These are phyloP conservation scores for Aplochiton taeniatus DNA, from an alignment of 2,797 vertebrate species.

Conservation along the genomic window DNA sequence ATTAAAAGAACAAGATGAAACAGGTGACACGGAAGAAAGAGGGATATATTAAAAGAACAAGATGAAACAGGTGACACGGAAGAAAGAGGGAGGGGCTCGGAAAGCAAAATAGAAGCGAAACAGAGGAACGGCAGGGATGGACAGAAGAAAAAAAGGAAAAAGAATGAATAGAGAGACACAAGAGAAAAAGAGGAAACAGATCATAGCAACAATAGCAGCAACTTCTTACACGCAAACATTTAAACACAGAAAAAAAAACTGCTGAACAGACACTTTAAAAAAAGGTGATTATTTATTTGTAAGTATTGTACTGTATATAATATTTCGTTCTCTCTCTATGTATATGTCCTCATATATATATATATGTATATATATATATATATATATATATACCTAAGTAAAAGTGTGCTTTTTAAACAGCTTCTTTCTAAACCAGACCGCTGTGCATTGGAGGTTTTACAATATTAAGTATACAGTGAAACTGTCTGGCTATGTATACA, in stretches of 20 bases:
- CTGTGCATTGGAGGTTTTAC: constrained; percentile 75
- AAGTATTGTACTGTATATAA: constrained; percentile 76
- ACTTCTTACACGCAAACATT: no score
- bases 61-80: no score
- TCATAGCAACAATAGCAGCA: no score
- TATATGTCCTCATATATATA: constrained; percentile 78
- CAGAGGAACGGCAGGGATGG: no score
- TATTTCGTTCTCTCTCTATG: constrained; percentile 69
- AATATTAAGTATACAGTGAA: constrained; percentile 73
- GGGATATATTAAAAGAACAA: no score
- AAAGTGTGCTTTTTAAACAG: constrained; percentile 85
- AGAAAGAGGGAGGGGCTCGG: no score
- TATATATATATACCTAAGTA: constrained; percentile 74
- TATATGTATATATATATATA: constrained; percentile 76
- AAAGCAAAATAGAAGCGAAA: no score
- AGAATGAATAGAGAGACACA: no score
- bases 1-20: no score
- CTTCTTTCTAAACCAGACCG: constrained; percentile 71
- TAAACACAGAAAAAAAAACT: constrained; percentile 34
- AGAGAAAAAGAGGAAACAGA: no score
- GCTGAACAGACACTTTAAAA: constrained; percentile 67
- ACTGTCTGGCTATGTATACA: constrained; percentile 66
- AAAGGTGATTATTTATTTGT: constrained; percentile 80
- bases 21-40: no score
- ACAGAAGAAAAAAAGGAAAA: no score